phyloP scores from a whole-genome alignment of 2,797 vertebrate genomes.

The Glossophaga mutica region DNA sequence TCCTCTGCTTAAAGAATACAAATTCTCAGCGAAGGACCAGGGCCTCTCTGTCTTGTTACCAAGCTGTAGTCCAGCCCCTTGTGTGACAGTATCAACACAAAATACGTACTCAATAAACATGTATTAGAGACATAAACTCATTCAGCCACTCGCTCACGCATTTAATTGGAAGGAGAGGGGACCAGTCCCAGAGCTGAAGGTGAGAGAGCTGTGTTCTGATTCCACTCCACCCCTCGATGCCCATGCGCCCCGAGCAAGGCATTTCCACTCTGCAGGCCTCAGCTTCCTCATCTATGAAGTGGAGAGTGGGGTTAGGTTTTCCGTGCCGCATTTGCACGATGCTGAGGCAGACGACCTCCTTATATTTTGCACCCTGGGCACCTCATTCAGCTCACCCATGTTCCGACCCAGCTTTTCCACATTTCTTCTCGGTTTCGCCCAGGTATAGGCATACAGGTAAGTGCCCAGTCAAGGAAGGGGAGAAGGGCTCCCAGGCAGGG shows the following conservation, averaged over 20 bases:
- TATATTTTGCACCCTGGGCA: background rate
- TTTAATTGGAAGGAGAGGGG: background rate
- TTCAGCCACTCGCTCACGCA: background rate
- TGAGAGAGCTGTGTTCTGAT: background rate
- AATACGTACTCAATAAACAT: background rate
- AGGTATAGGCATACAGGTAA: background rate
- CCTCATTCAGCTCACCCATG: background rate
- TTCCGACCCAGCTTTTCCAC: rapidly evolving
- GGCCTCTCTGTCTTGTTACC: background rate
- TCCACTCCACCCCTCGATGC: background rate
- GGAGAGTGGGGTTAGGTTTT: background rate
- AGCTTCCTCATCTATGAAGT: background rate
- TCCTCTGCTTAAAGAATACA: background rate
- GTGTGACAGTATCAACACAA: background rate
- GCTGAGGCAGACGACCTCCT: rapidly evolving
- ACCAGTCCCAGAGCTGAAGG: background rate
- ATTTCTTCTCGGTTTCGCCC: background rate
- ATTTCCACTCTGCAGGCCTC: background rate
- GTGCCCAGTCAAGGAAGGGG: background rate
- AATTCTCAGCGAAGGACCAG: background rate
- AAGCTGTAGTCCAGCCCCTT: background rate
- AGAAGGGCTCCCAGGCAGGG: background rate
- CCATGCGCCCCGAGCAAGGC: background rate
- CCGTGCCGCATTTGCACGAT: background rate
- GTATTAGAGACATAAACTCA: background rate